Evolutionary conservation across 37 sponge, comb jelly and placozoan genomes (phyloP).

Genomic region (Mnemiopsis leidyi): DNA sequence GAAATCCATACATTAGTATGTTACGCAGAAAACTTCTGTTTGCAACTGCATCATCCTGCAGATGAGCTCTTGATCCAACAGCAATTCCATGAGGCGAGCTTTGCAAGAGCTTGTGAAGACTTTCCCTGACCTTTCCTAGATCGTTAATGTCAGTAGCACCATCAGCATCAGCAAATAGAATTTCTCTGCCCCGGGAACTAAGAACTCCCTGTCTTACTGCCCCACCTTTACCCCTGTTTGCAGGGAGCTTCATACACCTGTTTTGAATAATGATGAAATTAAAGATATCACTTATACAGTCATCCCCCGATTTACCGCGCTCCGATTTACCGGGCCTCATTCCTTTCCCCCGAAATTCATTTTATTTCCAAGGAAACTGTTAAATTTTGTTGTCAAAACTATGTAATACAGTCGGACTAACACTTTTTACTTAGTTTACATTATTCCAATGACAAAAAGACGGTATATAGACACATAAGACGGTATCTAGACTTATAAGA

Average conservation of each 20-base stretch:
- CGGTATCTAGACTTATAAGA: too few species aligned
- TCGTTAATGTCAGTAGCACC: constrained; percentile 90
- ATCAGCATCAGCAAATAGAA: constrained; percentile 95
- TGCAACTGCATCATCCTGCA: constrained; percentile 92
- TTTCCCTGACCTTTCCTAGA: constrained; percentile 76
- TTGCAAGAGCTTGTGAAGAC: constrained; percentile 69
- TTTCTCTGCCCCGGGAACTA: constrained; percentile 80
- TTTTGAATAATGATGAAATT: too few species aligned
- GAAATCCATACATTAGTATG: constrained; percentile 93
- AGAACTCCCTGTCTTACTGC: constrained; percentile 97
- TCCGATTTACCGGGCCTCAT: too few species aligned
- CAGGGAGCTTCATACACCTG: constrained; percentile 63
- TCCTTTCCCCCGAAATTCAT: too few species aligned
- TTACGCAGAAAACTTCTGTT: constrained; percentile 89
- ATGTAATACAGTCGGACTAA: too few species aligned
- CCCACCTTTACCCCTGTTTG: constrained; percentile 96
- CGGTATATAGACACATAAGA: too few species aligned
- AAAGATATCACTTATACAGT: too few species aligned
- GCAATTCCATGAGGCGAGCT: constrained; percentile 69
- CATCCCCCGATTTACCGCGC: too few species aligned
- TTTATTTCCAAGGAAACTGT: too few species aligned
- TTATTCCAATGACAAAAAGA: too few species aligned
- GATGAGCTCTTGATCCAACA: constrained; percentile 95
- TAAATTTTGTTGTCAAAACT: too few species aligned
- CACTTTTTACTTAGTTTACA: too few species aligned